phyloP scores from a whole-genome alignment of 2,888 invertebrate species.

The Apeira syringaria region DNA sequence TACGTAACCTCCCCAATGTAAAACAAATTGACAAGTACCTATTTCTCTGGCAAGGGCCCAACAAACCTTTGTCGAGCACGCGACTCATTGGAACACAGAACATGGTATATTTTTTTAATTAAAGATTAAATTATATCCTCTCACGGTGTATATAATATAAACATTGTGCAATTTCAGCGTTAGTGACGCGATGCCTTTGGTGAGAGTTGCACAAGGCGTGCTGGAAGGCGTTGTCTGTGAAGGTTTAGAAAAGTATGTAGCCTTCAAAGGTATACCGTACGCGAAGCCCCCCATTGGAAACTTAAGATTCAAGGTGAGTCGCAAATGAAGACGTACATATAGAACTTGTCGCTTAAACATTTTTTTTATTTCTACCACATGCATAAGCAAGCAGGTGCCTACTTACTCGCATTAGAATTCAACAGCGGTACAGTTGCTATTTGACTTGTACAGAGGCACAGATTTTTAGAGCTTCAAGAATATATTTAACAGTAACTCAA shows the following conservation, averaged over 20 bases:
- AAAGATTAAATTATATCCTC: too few species aligned
- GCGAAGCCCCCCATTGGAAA: constrained; percentile 83
- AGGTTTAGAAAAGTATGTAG: constrained; percentile 54
- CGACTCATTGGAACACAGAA: constrained; percentile 2
- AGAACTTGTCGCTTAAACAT: constrained; percentile 38
- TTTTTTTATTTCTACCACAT: constrained; percentile 41
- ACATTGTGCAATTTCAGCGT: constrained; percentile 35
- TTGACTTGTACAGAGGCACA: constrained; percentile 31
- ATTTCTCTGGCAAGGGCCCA: constrained; percentile 28
- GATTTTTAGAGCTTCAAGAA: constrained; percentile 21
- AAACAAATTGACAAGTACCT: constrained; percentile 22
- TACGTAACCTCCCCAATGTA: constrained; percentile 2
- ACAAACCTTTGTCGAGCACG: constrained; percentile 28
- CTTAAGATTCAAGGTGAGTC: constrained; percentile 84
- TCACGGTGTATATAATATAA: too few species aligned
- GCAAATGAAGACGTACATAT: constrained; percentile 39
- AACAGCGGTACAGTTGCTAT: constrained; percentile 28
- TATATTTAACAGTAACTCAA: constrained; percentile 14
- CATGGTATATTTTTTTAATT: too few species aligned
- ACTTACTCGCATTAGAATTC: constrained; percentile 43
- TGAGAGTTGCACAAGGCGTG: constrained; percentile 57
- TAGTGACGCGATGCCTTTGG: constrained; percentile 48
- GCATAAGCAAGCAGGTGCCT: constrained; percentile 34
- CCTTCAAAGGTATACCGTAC: constrained; percentile 84
- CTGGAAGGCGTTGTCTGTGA: constrained; percentile 58